phyloP scores from a whole-genome alignment of 1,140 invertebrate species.

The Drosophila rhopaloa region DNA sequence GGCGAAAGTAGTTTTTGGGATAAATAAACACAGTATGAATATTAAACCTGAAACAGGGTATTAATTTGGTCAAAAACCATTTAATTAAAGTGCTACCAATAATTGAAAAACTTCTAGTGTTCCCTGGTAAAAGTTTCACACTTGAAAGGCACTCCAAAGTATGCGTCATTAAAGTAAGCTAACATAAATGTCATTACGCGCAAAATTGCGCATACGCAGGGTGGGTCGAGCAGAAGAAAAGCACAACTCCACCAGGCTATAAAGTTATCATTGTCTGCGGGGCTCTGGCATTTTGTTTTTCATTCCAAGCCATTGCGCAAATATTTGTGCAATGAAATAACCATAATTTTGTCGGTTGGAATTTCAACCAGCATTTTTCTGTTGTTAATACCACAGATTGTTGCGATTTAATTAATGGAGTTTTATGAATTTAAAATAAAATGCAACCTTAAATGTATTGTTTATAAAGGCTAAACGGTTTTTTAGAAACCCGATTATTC shows the following conservation, averaged over 20 bases:
- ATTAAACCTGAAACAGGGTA: too few species aligned
- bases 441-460: too few species aligned
- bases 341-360: slow-evolving; percentile 3
- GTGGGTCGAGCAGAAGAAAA: slow-evolving; percentile 3
- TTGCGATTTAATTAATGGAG: not conserved
- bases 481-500: not conserved
- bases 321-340: slow-evolving; percentile 15
- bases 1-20: not conserved
- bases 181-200: slow-evolving; percentile 36
- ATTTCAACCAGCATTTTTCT: slow-evolving; percentile 2
- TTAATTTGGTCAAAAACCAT: too few species aligned
- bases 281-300: slow-evolving; percentile 1
- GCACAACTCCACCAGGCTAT: not conserved
- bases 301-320: slow-evolving; percentile 1
- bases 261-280: slow-evolving; percentile 20
- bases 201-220: slow-evolving; percentile 42
- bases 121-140: slow-evolving; percentile 11
- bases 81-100: not conserved
- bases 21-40: too few species aligned
- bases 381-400: not conserved
- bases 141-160: slow-evolving; percentile 16
- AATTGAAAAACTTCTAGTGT: slow-evolving; percentile 1
- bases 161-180: slow-evolving; percentile 31
- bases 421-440: too few species aligned
- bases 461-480: too few species aligned